Conservation (phyloP, 2,113 vertebrate species). For the Tachuris rubrigastra region DNA sequence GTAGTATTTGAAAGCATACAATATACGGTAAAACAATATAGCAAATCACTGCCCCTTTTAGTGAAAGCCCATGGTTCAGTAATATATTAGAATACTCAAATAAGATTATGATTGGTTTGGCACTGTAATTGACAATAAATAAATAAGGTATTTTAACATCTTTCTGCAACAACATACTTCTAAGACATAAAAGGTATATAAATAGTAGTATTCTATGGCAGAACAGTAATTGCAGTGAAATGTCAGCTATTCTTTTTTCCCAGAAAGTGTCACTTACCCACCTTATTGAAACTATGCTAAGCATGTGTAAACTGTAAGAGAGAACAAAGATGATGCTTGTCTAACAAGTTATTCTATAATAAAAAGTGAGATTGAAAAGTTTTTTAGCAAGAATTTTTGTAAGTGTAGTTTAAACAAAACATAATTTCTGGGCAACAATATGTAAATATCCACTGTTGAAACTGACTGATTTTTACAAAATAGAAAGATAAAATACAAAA, state of each 20-base stretch:
- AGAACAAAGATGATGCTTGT: background rate
- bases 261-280: background rate
- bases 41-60: background rate
- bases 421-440: background rate
- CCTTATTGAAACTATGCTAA: background rate
- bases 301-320: background rate
- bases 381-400: background rate
- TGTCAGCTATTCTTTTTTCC: background rate
- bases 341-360: background rate
- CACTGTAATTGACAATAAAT: background rate
- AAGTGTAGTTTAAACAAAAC: background rate
- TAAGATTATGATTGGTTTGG: background rate
- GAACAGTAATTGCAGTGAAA: background rate
- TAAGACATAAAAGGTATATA: background rate
- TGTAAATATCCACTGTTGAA: background rate
- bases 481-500: background rate
- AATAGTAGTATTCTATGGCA: background rate
- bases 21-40: background rate
- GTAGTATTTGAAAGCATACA: background rate
- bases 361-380: background rate
- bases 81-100: background rate
- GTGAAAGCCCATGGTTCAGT: background rate
- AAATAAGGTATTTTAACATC: background rate
- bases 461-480: background rate
- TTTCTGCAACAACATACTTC: background rate